Base-by-base conservation (phyloP, 2,797 vertebrate genomes). In the Chaetodon trifasciatus region DNA sequence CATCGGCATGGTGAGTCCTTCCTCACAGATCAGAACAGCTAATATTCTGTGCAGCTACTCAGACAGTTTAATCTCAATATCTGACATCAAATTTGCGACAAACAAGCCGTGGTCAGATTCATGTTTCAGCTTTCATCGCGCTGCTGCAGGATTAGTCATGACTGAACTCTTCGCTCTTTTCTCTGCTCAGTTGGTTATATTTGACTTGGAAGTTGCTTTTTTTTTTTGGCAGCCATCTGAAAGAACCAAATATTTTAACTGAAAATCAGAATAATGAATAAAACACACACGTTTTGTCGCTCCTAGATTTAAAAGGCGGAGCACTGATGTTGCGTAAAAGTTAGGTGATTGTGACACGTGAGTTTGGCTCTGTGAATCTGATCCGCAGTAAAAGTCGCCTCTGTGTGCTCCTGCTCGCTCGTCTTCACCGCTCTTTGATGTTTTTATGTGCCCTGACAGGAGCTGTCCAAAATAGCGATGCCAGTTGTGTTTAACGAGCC, bases 401-500 rank as follows among this genome's bases (percentile, higher is more conserved):
- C 23, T 13, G 11, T 37, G 21, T 40, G 17, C 70, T 42, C n/a
- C 17, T 66, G 0, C 61, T 60, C 19, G 58, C 60, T 61, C 40
- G 44, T 70, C 57, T 35, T 6, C 0, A 70, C 8, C 73, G 8
- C 56, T 75, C 3, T 50, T 47, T 57, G 16, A 17, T 64, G n/a
- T 63, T 58, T 60, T 70, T 10, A 42, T 70, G 19, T 66, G 17
- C 57, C 60, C 17, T 68, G 72, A 15, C 84, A 99, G 98, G 98
- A 99, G 81, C 94, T 99, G 83, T 99, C 98, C 62, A 99, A 98
- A 94, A 99, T 99, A 88, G 97, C 98, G 0, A 99, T 99, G 98
- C 98, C 98, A 0, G 96, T 99, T 23, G 96, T 96, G 86, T 98
- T 99, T 92, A 99, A 99, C 0, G 98, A 99, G 93, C 98, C 98